Conservation (phyloP, 2,888 invertebrate genomes). For the Anaspis maculata region DNA sequence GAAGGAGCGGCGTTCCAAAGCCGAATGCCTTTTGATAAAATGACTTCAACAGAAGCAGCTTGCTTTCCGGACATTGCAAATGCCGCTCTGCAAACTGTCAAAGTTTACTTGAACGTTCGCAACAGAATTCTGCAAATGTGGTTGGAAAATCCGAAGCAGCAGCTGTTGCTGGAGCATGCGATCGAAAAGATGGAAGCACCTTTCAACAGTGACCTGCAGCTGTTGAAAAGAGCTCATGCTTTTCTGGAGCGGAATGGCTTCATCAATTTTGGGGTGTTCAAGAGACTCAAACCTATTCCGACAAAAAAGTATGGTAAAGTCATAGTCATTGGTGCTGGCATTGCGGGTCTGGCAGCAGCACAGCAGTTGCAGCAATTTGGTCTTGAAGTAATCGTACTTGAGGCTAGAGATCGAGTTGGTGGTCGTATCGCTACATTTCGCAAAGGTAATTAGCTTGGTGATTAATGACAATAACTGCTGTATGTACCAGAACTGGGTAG, state of each 20-base stretch:
- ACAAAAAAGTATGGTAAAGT: constrained; percentile 56
- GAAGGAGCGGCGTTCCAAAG: constrained; percentile 94
- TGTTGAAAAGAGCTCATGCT: constrained; percentile 78
- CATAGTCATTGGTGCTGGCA: constrained; percentile 67
- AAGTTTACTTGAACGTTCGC: constrained; percentile 85
- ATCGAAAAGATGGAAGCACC: constrained; percentile 80
- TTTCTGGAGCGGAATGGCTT: constrained; percentile 93
- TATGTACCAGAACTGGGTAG: background rate
- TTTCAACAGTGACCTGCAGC: constrained; percentile 82
- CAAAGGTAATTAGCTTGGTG: constrained; percentile 59
- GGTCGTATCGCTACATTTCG: constrained; percentile 95
- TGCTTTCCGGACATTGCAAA: constrained; percentile 88
- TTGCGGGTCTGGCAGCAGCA: constrained; percentile 90
- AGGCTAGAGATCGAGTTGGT: constrained; percentile 88
- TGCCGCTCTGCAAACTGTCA: constrained; percentile 71
- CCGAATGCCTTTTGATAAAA: constrained; percentile 86
- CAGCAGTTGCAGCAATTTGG: constrained; percentile 93
- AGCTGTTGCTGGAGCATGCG: constrained; percentile 74
- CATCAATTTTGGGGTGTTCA: constrained; percentile 96
- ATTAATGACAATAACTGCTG: constrained; percentile 1
- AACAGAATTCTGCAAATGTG: constrained; percentile 89
- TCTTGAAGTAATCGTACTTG: constrained; percentile 85
- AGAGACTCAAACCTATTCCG: constrained; percentile 67
- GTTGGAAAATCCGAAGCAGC: constrained; percentile 91
- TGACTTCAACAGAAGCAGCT: constrained; percentile 88